These are phyloP conservation scores for Megalops atlanticus DNA, from an alignment of 2,113 vertebrate genomes.

Conservation along the genomic window DNA sequence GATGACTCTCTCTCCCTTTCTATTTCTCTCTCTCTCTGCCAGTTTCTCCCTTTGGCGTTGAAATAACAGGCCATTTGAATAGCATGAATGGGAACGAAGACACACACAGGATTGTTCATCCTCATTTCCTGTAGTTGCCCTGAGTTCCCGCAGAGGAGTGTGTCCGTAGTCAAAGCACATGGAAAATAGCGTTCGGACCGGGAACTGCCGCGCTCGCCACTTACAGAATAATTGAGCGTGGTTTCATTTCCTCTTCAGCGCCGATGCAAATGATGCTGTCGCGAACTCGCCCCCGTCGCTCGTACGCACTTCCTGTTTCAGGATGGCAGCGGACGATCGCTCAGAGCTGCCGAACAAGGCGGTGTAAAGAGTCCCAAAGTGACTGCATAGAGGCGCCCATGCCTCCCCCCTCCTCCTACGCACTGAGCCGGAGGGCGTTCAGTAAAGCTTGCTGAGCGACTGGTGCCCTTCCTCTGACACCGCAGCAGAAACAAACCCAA, in stretches of 20 bases:
- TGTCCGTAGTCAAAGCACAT: conserved; percentile 54
- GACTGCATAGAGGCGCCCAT: neutral
- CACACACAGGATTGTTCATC: neutral
- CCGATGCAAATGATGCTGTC: conserved; percentile 46
- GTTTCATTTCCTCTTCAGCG: conserved; percentile 52
- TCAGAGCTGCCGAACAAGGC: neutral
- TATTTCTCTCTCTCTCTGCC: neutral
- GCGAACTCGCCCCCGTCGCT: conserved; percentile 18
- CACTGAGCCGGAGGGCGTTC: neutral
- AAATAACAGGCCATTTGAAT: conserved; percentile 50
- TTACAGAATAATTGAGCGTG: conserved; percentile 9
- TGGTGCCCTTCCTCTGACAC: neutral
- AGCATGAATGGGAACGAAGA: conserved; percentile 8
- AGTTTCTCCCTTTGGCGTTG: neutral
- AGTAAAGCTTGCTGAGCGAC: neutral
- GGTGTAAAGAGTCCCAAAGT: neutral
- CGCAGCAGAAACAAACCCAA: neutral
- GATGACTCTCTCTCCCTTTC: neutral
- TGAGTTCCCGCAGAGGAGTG: conserved; percentile 25
- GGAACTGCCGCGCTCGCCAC: conserved; percentile 15
- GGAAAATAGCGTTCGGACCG: conserved; percentile 45
- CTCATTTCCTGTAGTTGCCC: conserved; percentile 33
- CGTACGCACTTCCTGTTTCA: conserved; percentile 42
- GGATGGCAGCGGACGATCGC: conserved; percentile 22
- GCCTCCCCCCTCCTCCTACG: neutral